A percentile compares a stretch with the other conserved stretches of the same genome.
These are phyloP conservation scores for Burhinus bistriatus DNA, from an alignment of 2,113 vertebrate species.

Conservation along the genomic window DNA sequence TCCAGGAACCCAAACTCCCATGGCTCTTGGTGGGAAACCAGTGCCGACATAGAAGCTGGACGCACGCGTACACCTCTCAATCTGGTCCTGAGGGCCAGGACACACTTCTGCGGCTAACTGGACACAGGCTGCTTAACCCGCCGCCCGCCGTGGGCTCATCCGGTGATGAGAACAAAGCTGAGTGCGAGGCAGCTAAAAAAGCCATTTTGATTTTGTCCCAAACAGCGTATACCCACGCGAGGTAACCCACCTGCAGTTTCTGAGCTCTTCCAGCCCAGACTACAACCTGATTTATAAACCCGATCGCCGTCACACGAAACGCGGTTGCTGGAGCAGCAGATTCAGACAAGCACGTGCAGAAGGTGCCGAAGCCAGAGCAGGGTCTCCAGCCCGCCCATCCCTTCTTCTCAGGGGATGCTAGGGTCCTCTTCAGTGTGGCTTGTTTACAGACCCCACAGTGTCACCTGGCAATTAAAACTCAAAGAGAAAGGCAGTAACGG, in stretches of 20 bases:
- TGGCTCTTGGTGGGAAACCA: background rate
- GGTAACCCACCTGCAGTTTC: background rate
- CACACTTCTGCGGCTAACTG: background rate
- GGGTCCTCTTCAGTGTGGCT: rapidly evolving
- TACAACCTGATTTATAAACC: background rate
- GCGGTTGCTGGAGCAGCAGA: background rate
- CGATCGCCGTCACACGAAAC: rapidly evolving
- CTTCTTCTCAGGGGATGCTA: too few species aligned
- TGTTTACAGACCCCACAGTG: background rate
- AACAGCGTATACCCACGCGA: rapidly evolving
- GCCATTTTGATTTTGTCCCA: too few species aligned
- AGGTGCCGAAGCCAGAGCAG: background rate
- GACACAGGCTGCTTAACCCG: background rate
- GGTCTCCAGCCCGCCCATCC: rapidly evolving
- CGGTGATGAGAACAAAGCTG: background rate
- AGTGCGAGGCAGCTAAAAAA: rapidly evolving
- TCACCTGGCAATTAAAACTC: background rate
- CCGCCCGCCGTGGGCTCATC: background rate
- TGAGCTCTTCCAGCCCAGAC: background rate
- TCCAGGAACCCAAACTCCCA: background rate
- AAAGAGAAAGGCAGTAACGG: background rate
- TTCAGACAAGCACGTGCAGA: background rate
- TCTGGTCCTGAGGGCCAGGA: background rate
- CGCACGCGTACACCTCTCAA: too few species aligned
- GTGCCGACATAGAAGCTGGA: background rate